A percentile compares a stretch with the other conserved stretches of the same genome.
Evolutionary conservation across 2,888 invertebrate genomes (phyloP).

Genomic region (Chymomyza amoena): DNA sequence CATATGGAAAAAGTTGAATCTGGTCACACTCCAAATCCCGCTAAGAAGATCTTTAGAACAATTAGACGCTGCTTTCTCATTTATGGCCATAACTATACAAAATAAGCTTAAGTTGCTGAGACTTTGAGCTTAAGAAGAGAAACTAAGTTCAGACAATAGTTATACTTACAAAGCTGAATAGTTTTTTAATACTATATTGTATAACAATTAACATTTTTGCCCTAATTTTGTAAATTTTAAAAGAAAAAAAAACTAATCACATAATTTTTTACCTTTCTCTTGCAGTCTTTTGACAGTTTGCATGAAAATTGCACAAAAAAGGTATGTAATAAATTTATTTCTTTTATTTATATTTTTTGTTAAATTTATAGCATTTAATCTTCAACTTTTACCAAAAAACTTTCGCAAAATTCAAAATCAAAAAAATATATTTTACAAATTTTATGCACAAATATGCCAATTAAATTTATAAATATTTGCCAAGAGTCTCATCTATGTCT

Average conservation of each 20-base stretch:
- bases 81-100: too few relatives aligned
- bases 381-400: slow-evolving; percentile 11
- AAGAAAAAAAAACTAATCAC: slow-evolving; percentile 11
- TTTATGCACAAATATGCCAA: slow-evolving; percentile 51
- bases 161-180: too few relatives aligned
- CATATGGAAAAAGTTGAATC: too few relatives aligned
- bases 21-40: too few relatives aligned
- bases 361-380: neutral
- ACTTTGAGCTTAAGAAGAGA: too few relatives aligned
- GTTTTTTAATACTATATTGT: neutral
- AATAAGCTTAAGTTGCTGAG: too few relatives aligned
- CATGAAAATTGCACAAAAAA: slow-evolving; percentile 65
- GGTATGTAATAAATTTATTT: slow-evolving; percentile 42
- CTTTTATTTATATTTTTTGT: slow-evolving; percentile 17
- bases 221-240: neutral
- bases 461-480: slow-evolving; percentile 66
- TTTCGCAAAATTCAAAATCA: slow-evolving; percentile 23
- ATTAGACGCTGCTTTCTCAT: too few relatives aligned
- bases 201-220: neutral
- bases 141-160: too few relatives aligned
- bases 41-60: too few relatives aligned
- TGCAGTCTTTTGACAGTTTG: slow-evolving; percentile 48
- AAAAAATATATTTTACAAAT: neutral
- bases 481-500: slow-evolving; percentile 34
- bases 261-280: slow-evolving; percentile 46